A percentile compares a stretch with the other conserved stretches of the same genome.
Evolutionary conservation across 2,888 invertebrate genomes (phyloP).

Genomic region (Mylabris sibirica): DNA sequence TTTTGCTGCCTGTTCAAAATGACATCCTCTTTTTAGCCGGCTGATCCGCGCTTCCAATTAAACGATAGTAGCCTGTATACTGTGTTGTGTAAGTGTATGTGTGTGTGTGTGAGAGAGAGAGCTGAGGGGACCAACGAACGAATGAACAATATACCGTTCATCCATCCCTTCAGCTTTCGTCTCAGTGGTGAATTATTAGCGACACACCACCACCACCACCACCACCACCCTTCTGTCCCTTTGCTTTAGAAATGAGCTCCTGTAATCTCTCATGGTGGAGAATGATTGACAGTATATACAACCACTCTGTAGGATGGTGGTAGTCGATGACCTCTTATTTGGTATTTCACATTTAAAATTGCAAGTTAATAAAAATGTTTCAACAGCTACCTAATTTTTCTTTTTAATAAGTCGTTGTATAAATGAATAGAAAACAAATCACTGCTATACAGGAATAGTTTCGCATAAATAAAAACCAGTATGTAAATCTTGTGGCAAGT

Average conservation of each 20-base stretch:
- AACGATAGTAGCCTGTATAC: conserved; percentile 49
- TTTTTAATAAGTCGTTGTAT: too few relatives aligned
- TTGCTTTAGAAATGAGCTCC: conserved; percentile 1
- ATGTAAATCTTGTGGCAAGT: conserved; percentile 45
- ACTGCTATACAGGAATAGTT: conserved; percentile 42
- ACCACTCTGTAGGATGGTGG: conserved; percentile 14
- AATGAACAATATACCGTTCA: conserved; percentile 47
- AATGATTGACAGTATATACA: conserved; percentile 30
- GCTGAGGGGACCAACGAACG: conserved; percentile 23
- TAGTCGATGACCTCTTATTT: conserved; percentile 10
- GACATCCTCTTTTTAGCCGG: conserved; percentile 60
- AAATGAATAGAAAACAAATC: conserved; percentile 8
- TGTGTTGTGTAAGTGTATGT: conserved; percentile 28
- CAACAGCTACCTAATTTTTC: background rate
- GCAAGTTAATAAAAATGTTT: conserved; percentile 17
- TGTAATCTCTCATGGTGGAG: conserved; percentile 21
- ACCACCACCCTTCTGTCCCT: conserved; percentile 17
- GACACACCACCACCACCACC: conserved; percentile 34
- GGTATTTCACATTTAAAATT: too few relatives aligned
- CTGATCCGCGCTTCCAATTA: conserved; percentile 61
- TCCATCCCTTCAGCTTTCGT: conserved; percentile 23
- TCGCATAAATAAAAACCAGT: conserved; percentile 43
- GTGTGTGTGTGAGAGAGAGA: background rate
- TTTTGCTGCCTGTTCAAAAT: conserved; percentile 56
- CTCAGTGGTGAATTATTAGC: conserved; percentile 36